Evolutionary conservation across 1,140 invertebrate species (phyloP), one percentile per base, ranked within the genome.

Genomic region (Diabrotica virgifera): DNA sequence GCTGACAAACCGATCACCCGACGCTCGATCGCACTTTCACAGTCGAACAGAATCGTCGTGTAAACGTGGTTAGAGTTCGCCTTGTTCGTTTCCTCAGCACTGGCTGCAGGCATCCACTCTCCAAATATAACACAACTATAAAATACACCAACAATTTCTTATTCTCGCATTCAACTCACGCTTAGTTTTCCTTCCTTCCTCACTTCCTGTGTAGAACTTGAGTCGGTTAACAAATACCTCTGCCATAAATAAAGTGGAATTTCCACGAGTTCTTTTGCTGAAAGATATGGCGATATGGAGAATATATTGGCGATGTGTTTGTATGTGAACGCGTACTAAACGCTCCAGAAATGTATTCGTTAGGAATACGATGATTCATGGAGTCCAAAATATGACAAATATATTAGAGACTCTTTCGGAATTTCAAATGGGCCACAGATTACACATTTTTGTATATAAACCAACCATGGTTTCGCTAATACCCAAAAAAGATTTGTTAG

Each of bases 171-270:
- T 57, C 55, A 37, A 37, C 55, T 57, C 55, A 57, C 24, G 55
- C 24, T 57, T 36, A 57, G 55, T 40, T 57, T 36, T 57, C n/a
- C 55, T 57, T 57, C 55, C 36, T 37, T 55, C 36, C 55, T 10
- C 12, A 37, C 55, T 36, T 57, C 55, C 55, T 36, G 36, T 57
- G 36, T 57, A 40, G 55, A 57, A 57, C 55, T 57, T 36, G 36
- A 57, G 36, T 57, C 55, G 55, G 55, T 57, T 57, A 36, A 57
- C 55, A 57, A 40, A 57, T 57, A 57, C 55, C 36, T 57, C 40
- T 8, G 40, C 55, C 36, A 57, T 57, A 57, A 57, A 57, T 57
- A 8, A 3, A 46, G 40, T 46, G 40, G 40, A 46, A 46, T 46
- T 46, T 46, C 40, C n/a, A 46, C 40, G 40, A 46, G 40, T 46